These are phyloP conservation scores for Procambarus clarkii DNA, from an alignment of 1,140 invertebrate species.

Conservation along the genomic window DNA sequence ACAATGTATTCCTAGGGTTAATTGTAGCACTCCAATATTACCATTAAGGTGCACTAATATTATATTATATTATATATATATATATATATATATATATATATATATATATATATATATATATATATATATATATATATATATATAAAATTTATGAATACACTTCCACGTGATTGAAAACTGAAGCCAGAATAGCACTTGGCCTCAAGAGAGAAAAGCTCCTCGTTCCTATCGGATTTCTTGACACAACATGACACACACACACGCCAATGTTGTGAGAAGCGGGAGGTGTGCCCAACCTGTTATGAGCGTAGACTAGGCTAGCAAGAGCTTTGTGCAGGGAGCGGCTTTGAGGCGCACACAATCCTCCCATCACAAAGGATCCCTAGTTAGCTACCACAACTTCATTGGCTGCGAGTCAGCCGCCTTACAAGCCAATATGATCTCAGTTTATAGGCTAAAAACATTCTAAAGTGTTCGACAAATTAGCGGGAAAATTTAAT, in stretches of 20 bases:
- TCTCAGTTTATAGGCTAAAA: background rate
- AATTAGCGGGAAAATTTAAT: background rate
- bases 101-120: no score
- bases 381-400: background rate
- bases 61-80: no score
- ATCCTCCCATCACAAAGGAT: background rate
- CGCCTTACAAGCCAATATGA: background rate
- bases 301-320: background rate
- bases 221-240: background rate
- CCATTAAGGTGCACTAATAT: no score
- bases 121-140: no score
- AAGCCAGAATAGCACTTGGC: background rate
- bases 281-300: background rate
- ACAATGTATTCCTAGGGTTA: no score
- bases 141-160: no score
- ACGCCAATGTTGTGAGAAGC: background rate
- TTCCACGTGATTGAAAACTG: background rate
- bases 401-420: background rate
- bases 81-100: no score
- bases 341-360: background rate
- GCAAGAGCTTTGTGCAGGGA: slow-evolving; percentile 7
- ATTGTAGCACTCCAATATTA: no score
- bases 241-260: background rate
- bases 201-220: background rate
- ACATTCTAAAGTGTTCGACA: background rate